Base-by-base conservation (phyloP, 2,797 vertebrate species). In the Gambelia wislizenii region DNA sequence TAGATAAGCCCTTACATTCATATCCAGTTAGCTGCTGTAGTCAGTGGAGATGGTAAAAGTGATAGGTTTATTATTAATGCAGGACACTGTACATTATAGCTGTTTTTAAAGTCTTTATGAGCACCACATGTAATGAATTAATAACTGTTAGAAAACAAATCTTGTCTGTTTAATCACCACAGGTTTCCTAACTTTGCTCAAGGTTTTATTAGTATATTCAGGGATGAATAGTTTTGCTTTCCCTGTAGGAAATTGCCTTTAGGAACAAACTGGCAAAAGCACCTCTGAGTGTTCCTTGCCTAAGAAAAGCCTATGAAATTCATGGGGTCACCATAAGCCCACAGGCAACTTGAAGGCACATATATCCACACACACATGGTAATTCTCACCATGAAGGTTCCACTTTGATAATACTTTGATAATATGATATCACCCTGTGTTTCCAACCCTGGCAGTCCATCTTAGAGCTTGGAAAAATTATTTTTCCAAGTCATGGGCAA, bases 81-180 rank as follows among this genome's bases (percentile, higher is more conserved):
- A 52, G 59, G 13, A 27, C 33, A 9, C 27, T 33, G 13, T 6
- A 69, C 30, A 18, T 86, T 49, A 91, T 89, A 85, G 89, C 47
- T 91, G 33, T 83, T 44, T 79, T 59, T 92, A 92, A 93, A 52
- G 85, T 92, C 61, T 54, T 56, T 83, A 87, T 82, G 20, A 59
- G 82, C 22, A 10, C 49, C 91, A 72, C 67, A 86, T 93, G 9
- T 67, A 92, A 92, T 42, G 44, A 56, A 72, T 94, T 93, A 93
- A 94, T 91, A 91, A 86, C 91, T 92, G 84, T 92, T 12, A 91
- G 54, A 93, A 93, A 91, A 83, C 6, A 86, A 82, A 87, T 86
- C 7, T 39, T 36, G 14, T 27, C 30, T 61, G 59, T 81, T 16
- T 74, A 79, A 7, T 89, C n/a, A 72, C 84, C 84, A 86, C 2